A percentile compares a stretch with the other conserved stretches of the same genome.
Evolutionary conservation across 2,888 invertebrate genomes (phyloP).

Genomic region (Drosophila monieri): DNA sequence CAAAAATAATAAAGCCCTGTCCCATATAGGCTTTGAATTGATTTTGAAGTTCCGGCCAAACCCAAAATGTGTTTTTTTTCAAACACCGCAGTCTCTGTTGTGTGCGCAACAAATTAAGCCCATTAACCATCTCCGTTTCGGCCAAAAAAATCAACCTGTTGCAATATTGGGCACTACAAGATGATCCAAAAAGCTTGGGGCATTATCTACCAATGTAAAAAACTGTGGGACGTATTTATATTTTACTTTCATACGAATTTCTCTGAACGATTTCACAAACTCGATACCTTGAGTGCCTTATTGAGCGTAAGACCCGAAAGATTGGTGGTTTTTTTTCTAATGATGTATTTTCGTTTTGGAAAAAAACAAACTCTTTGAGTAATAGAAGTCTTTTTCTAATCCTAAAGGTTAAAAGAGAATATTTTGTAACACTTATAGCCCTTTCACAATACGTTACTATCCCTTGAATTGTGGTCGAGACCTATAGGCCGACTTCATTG

Average conservation of each 20-base stretch:
- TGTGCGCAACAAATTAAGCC: conserved; percentile 38
- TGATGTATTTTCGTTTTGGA: no score
- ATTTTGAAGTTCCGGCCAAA: conserved; percentile 67
- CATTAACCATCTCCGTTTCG: conserved; percentile 47
- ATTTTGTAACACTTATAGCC: not conserved
- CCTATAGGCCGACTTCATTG: conserved; percentile 36
- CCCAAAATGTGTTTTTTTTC: conserved; percentile 47
- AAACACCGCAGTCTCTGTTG: conserved; percentile 3
- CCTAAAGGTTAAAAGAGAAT: not conserved
- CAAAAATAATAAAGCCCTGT: conserved; percentile 29
- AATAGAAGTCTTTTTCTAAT: not conserved
- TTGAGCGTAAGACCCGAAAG: not conserved
- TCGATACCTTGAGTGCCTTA: not conserved
- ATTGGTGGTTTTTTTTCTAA: no score
- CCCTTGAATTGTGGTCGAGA: conserved; percentile 1
- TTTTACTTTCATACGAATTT: conserved; percentile 17
- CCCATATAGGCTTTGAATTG: conserved; percentile 25
- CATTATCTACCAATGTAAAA: conserved; percentile 8
- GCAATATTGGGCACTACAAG: conserved; percentile 43
- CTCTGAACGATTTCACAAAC: not conserved
- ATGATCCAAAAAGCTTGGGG: conserved; percentile 26
- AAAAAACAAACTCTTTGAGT: no score
- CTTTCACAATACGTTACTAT: conserved; percentile 4
- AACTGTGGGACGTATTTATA: not conserved
- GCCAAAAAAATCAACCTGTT: conserved; percentile 45